These are phyloP conservation scores for Acanthosepion lycidas DNA, from an alignment of 2,888 invertebrate genomes.

Conservation along the genomic window DNA sequence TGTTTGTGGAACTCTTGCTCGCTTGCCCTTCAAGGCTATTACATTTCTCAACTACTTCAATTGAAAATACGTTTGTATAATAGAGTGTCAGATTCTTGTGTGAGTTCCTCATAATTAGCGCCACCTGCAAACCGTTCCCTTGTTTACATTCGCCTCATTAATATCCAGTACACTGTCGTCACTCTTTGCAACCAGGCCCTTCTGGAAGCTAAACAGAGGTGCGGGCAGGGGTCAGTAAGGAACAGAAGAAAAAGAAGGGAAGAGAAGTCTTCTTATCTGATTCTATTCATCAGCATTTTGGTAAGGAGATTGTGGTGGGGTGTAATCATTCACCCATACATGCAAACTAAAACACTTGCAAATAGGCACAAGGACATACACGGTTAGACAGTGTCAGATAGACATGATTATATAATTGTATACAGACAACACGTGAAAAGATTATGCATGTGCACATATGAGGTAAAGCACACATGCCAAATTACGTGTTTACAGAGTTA, in stretches of 20 bases:
- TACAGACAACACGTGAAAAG: too few species aligned
- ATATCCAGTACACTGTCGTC: constrained; percentile 24
- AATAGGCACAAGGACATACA: neutral
- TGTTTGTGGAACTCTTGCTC: neutral
- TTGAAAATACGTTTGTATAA: constrained; percentile 10
- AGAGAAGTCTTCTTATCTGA: neutral
- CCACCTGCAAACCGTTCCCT: constrained; percentile 34
- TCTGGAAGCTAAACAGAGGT: neutral
- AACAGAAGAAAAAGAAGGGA: neutral
- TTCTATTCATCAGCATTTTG: neutral
- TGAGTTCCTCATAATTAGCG: constrained; percentile 42
- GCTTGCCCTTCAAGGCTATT: neutral
- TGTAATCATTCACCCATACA: neutral
- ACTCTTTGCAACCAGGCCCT: constrained; percentile 7
- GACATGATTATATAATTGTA: neutral
- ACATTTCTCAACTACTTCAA: constrained; percentile 33
- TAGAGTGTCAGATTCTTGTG: constrained; percentile 34
- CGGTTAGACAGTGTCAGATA: neutral
- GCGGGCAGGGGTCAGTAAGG: neutral
- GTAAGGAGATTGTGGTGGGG: neutral
- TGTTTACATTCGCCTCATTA: constrained; percentile 34
- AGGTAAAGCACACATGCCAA: neutral
- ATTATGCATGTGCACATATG: neutral
- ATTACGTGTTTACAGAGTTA: neutral
- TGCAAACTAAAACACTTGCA: neutral